phyloP scores from a whole-genome alignment of 2,888 invertebrate species.

The Eupithecia vulgata region DNA sequence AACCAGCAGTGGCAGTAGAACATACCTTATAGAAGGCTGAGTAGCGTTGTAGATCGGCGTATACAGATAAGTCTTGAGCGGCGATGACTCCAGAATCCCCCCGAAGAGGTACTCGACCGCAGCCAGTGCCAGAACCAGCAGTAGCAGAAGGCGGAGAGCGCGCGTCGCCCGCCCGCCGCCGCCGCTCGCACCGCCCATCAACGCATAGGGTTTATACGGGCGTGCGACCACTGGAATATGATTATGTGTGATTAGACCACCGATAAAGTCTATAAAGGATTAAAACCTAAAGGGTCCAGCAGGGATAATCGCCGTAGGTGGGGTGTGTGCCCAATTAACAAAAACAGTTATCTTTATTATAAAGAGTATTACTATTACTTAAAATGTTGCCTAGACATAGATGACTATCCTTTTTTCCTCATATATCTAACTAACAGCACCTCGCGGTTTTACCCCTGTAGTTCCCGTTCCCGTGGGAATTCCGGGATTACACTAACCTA shows the following conservation, averaged over 20 bases:
- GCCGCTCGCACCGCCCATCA: constrained; percentile 73
- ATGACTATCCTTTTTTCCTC: too few relatives aligned
- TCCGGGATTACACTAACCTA: too few relatives aligned
- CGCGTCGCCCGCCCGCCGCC: constrained; percentile 81
- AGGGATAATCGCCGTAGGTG: background rate
- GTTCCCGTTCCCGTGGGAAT: too few relatives aligned
- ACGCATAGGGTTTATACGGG: constrained; percentile 67
- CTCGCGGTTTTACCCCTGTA: too few relatives aligned
- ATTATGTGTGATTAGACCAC: background rate
- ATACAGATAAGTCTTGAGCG: constrained; percentile 76
- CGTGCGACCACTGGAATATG: constrained; percentile 52
- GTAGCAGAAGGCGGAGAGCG: constrained; percentile 77
- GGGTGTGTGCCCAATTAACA: background rate
- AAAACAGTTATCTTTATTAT: too few relatives aligned
- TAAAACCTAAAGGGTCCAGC: background rate
- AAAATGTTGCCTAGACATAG: background rate
- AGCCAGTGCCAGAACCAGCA: constrained; percentile 86
- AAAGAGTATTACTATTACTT: too few relatives aligned
- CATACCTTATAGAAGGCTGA: constrained; percentile 67
- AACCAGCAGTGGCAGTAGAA: constrained; percentile 78
- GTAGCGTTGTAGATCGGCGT: constrained; percentile 77
- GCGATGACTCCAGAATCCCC: constrained; percentile 84
- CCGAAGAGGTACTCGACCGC: constrained; percentile 89
- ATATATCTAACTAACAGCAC: too few relatives aligned
- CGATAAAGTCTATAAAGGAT: background rate